Conservation (phyloP, 2,797 vertebrate species). For the Tenualosa ilisha region DNA sequence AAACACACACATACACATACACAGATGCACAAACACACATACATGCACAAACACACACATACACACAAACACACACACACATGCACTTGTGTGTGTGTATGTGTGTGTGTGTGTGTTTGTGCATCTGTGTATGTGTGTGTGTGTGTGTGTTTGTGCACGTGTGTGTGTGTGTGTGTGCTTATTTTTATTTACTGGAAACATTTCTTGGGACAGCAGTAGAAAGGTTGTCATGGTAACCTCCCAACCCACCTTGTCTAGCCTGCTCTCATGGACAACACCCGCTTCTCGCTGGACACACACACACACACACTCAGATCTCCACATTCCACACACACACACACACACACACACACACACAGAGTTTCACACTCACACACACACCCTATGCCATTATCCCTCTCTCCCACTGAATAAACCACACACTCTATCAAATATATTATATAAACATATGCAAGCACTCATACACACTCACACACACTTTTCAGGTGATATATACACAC, state of each 20-base stretch:
- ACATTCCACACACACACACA: background rate
- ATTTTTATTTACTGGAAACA: constrained; percentile 19
- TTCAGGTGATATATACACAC: background rate
- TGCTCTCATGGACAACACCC: background rate
- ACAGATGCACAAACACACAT: too few relatives aligned
- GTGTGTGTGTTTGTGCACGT: background rate
- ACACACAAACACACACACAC: too few relatives aligned
- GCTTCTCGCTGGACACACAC: background rate
- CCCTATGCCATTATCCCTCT: background rate
- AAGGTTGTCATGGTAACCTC: background rate
- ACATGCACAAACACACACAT: too few relatives aligned
- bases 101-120: background rate
- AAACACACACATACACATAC: too few relatives aligned
- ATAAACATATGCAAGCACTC: background rate
- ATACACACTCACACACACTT: background rate
- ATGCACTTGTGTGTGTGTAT: background rate
- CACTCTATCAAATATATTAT: background rate
- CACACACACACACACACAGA: background rate
- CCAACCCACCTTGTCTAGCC: background rate
- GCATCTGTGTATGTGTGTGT: too few relatives aligned
- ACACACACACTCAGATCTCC: background rate
- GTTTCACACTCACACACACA: background rate
- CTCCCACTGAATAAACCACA: too few relatives aligned
- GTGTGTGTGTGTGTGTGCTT: background rate
- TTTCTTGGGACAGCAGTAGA: background rate